Base-by-base conservation (phyloP, 2,113 vertebrate species). In the Hoplias malabaricus region DNA sequence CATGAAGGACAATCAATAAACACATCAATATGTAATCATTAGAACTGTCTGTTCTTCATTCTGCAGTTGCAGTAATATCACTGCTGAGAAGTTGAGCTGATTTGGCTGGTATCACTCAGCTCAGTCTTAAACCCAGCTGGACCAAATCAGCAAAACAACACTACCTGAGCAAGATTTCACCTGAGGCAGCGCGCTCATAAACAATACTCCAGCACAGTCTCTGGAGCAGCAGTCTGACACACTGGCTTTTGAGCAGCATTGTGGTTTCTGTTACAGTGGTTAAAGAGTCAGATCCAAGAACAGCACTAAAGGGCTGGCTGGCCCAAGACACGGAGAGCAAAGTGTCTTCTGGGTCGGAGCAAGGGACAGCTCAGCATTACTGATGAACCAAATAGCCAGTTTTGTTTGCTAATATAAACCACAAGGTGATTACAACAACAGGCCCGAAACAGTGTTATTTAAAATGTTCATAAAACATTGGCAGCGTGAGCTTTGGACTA, bases 381-480 rank as follows among this genome's bases (percentile, higher is more conserved):
- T 42, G 19, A 78, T 73, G 69, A 76, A 63, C 54, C 36, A 77
- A 80, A 84, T 81, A 85, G 80, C 69, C 36, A 27, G 8, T 53
- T 65, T 72, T 59, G 66, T 82, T 62, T 31, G 77, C 77, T 90
- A 90, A 91, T 87, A 72, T 57, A 73, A 90, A 90, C 87, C 90
- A 88, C 83, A 82, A 88, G 88, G 89, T 83, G 85, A 90, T 87
- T 88, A 88, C 84, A 87, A 86, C 80, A 82, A 48, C 0, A 0
- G 25, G 56, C 81, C 83, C 80, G 85, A 81, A 82, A 69, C 82
- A 83, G 71, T 75, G 70, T 90, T 84, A 89, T 90, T 92, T 88
- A 86, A 89, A 89, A 87, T 84, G 85, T 87, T 86, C 85, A 86
- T 89, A 87, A 90, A 90, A 87, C 80, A 50, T 33, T 27, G 38